Percentiles rank a stretch among this genome's conserved stretches.
Evolutionary conservation across 1,140 invertebrate genomes (phyloP).

Genomic region (Drosophila navojoa): DNA sequence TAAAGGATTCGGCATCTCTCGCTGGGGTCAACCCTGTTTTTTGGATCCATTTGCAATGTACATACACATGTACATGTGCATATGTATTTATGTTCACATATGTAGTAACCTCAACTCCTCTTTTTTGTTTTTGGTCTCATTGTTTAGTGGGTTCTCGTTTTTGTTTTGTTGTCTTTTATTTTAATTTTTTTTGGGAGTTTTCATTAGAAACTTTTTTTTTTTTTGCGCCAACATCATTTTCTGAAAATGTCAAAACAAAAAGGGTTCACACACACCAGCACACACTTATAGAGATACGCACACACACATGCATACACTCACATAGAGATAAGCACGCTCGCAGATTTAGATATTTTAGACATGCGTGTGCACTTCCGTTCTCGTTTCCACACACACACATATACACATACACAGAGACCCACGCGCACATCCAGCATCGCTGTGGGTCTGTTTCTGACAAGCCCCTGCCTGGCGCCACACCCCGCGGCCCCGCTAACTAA

Average conservation of each 20-base stretch:
- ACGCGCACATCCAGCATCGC: constrained; percentile 7
- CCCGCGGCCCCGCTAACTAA: constrained; percentile 55
- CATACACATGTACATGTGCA: no score
- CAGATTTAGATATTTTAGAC: constrained; percentile 80
- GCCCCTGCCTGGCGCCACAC: not conserved
- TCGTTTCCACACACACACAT: not conserved
- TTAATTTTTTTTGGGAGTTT: constrained; percentile 66
- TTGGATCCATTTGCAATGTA: constrained; percentile 13
- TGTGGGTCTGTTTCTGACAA: constrained; percentile 63
- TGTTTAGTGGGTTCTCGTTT: constrained; percentile 37
- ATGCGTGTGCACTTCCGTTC: constrained; percentile 55
- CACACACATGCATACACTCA: constrained; percentile 23
- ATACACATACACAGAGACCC: not conserved
- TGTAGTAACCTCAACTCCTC: not conserved
- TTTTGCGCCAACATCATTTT: constrained; percentile 56
- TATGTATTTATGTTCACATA: not conserved
- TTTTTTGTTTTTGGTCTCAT: not conserved
- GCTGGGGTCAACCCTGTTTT: constrained; percentile 36
- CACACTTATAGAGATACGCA: constrained; percentile 14
- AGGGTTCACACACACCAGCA: constrained; percentile 51
- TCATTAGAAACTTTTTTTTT: constrained; percentile 76
- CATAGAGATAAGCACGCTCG: constrained; percentile 59
- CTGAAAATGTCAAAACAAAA: constrained; percentile 64
- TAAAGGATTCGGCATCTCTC: not conserved
- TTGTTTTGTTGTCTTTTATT: no score